These are phyloP conservation scores for Rallus limicola DNA, from an alignment of 2,113 vertebrate genomes.

Conservation along the genomic window DNA sequence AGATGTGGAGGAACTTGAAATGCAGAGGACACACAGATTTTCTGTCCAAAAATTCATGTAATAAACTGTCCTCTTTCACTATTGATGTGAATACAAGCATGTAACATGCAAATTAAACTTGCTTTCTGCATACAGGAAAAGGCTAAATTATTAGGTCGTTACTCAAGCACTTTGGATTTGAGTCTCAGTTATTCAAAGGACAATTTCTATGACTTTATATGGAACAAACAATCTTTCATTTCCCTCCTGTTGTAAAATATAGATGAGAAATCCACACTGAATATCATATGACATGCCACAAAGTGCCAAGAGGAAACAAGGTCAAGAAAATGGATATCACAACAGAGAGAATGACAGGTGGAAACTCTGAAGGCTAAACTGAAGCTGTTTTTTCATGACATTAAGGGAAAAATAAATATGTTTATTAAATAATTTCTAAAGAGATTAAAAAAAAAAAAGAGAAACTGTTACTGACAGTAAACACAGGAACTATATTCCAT, in stretches of 20 bases:
- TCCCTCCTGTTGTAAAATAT: not conserved
- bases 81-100: not conserved
- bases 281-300: not conserved
- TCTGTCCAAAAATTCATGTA: not conserved
- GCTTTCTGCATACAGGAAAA: not conserved
- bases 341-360: not conserved
- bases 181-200: not conserved
- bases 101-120: not conserved
- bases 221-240: not conserved
- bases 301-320: not conserved
- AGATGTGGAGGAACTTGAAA: not conserved
- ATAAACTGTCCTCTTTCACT: not conserved
- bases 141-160: not conserved
- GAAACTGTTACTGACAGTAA: not conserved
- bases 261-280: not conserved
- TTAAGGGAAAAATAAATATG: not conserved
- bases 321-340: not conserved
- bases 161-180: not conserved
- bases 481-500: not conserved
- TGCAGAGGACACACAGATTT: not conserved
- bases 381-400: not conserved
- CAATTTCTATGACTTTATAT: not conserved
- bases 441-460: not conserved
- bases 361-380: not conserved
- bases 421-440: not conserved